Percentiles rank a stretch among this genome's conserved stretches.
Conservation (phyloP, 2,797 vertebrate genomes). For the Rhadinocentrus ornatus region DNA sequence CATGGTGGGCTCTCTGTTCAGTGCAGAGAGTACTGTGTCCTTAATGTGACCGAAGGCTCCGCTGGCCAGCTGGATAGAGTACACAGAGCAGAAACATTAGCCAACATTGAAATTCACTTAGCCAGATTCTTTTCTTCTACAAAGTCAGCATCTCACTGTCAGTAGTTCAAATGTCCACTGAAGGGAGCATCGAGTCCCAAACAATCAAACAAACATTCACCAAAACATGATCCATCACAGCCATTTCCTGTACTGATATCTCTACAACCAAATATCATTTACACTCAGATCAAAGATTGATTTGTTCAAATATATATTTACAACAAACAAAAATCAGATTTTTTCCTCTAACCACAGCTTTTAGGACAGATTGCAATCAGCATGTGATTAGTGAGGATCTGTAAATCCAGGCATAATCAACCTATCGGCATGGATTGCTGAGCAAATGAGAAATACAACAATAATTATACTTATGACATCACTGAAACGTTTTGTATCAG, state of each 20-base stretch:
- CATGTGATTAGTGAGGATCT: not conserved
- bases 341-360: too few relatives aligned
- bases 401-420: too few relatives aligned
- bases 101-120: not conserved
- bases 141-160: not conserved
- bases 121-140: not conserved
- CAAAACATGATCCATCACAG: not conserved
- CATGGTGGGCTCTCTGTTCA: slow-evolving; percentile 96
- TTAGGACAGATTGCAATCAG: not conserved
- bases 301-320: not conserved
- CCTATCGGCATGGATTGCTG: too few relatives aligned
- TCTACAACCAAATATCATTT: not conserved
- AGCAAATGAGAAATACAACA: too few relatives aligned
- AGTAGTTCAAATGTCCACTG: not conserved
- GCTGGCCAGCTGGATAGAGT: slow-evolving; percentile 88
- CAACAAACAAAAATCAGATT: not conserved
- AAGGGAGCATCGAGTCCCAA: not conserved
- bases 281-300: not conserved
- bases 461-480: too few relatives aligned
- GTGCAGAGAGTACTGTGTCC: slow-evolving; percentile 94
- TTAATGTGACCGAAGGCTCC: slow-evolving; percentile 98
- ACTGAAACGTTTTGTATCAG: too few relatives aligned
- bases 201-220: not conserved
- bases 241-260: not conserved
- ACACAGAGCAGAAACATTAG: not conserved